These are phyloP conservation scores for Phycodurus eques DNA, from an alignment of 2,113 vertebrate genomes.

Conservation along the genomic window DNA sequence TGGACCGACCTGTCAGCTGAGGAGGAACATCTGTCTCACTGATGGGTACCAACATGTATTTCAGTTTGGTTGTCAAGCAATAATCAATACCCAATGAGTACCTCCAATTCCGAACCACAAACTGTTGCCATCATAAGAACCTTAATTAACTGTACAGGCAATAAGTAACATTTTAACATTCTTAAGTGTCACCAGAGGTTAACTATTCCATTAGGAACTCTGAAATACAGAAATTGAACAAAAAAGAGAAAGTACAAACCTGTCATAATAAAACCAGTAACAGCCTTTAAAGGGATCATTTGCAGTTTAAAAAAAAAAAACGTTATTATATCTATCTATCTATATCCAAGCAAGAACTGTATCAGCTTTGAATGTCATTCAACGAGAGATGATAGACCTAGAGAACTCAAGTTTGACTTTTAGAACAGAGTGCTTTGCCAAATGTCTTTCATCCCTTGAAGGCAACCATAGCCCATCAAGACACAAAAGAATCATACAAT, in stretches of 20 bases:
- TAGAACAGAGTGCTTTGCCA: background rate
- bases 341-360: background rate
- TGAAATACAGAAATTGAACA: no score
- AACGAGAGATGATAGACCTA: background rate
- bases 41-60: constrained; percentile 74
- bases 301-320: no score
- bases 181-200: no score
- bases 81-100: background rate
- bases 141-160: background rate
- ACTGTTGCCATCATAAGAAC: background rate
- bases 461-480: background rate
- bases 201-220: no score
- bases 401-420: background rate
- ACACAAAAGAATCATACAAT: background rate
- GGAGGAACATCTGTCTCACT: constrained; percentile 76
- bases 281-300: no score
- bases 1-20: constrained; percentile 79
- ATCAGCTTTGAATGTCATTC: background rate
- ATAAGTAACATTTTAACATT: no score
- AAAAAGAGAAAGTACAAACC: no score
- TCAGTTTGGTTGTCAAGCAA: background rate
- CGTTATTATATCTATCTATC: no score
- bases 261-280: no score
- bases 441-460: background rate
- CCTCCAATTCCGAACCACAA: background rate